phyloP scores from a whole-genome alignment of 1,140 invertebrate genomes.

The Lamellibrachia luymesi region DNA sequence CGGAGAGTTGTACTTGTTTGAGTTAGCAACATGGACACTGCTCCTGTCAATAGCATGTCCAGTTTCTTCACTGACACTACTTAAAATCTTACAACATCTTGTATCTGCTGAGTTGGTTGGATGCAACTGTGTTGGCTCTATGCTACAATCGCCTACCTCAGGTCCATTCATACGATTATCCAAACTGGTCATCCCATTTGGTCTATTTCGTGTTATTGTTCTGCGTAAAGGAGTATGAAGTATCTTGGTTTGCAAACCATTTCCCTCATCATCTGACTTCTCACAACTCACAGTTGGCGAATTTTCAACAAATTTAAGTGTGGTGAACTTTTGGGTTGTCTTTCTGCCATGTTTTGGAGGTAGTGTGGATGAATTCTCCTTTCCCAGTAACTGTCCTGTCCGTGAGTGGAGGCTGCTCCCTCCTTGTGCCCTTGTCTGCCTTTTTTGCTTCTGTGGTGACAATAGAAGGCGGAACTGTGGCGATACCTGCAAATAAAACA shows the following conservation, averaged over 20 bases:
- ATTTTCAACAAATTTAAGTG: not conserved
- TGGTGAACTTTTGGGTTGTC: not conserved
- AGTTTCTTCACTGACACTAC: not conserved
- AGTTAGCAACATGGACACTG: not conserved
- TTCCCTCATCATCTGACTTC: not conserved
- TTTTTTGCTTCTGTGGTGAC: not conserved
- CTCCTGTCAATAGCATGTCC: not conserved
- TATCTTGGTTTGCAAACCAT: not conserved
- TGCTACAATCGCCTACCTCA: not conserved
- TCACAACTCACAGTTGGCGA: not conserved
- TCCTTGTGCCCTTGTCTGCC: not conserved
- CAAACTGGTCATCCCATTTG: not conserved
- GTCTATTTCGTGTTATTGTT: not conserved
- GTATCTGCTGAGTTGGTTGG: not conserved
- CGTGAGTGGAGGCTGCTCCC: not conserved
- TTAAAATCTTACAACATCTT: not conserved
- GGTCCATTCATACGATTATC: not conserved
- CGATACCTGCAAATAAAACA: conserved; percentile 13
- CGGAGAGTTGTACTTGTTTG: not conserved
- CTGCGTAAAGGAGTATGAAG: not conserved
- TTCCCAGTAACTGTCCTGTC: not conserved
- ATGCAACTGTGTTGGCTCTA: not conserved
- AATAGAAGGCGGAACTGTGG: not conserved
- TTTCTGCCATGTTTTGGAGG: not conserved
- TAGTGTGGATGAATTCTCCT: not conserved